Base-by-base conservation (phyloP, 2,113 vertebrate genomes). In the Ailurus styani region DNA sequence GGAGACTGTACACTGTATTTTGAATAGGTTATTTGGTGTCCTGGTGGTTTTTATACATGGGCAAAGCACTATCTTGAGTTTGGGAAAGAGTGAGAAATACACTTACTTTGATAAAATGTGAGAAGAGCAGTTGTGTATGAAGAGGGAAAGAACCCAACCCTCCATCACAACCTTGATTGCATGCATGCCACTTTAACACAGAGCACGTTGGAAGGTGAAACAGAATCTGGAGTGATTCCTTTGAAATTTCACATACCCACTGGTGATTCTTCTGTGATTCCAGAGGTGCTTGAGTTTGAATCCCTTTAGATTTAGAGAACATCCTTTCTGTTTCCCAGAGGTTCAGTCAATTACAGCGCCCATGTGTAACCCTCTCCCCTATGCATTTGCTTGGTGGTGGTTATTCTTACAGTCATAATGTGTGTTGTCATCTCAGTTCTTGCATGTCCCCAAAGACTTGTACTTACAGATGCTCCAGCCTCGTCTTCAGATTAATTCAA, bases 361-460 rank as follows among this genome's bases (percentile, higher is more conserved):
- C 2, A 6, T 0, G 0, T 31, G 66, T 47, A 34, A 82, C 12
- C 1, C 15, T 93, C 7, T 42, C 3, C 8, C 34, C 4, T 34
- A 5, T 77, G 34, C 3, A 5, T 17, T 37, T 37, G 25, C 52
- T 17, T 29, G 52, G 10, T 45, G 6, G n/a, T n/a, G n/a, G 3
- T 27, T 77, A n/a, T 88, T 85, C 31, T 68, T 60, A 8, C 15
- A 54, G 27, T 77, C n/a, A 20, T 4, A 40, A 25, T 12, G 25
- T 2, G 9, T n/a, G 2, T 10, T 37, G 62, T 85, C 84, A 34
- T 66, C 37, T 60, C 37, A 25, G 10, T 11, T 55, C 60, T 29
- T 31, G 27, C 14, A 5, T 15, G 10, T 45, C 52, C 50, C 66
- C 77, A 37, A 34, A n/a, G 50, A 21, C n/a, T 31, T 70, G 47